phyloP scores from a whole-genome alignment of 1,140 invertebrate genomes.

The Piezodorus guildinii region DNA sequence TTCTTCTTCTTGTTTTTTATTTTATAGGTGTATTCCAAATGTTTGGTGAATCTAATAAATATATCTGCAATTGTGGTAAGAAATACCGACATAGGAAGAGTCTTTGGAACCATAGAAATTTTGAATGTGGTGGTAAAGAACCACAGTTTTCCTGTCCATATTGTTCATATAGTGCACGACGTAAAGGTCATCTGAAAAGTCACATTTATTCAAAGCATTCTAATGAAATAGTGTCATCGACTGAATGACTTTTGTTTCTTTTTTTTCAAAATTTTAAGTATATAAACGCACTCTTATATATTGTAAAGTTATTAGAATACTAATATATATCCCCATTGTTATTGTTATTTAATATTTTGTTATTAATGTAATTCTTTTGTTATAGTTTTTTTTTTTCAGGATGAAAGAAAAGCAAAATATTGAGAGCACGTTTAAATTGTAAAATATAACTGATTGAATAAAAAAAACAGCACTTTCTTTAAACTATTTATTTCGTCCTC shows the following conservation, averaged over 20 bases:
- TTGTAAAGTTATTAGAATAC: too few relatives aligned
- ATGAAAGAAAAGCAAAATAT: too few relatives aligned
- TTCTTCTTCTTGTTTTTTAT: too few relatives aligned
- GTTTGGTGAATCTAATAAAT: slow-evolving; percentile 19
- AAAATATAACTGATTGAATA: too few relatives aligned
- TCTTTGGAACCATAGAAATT: slow-evolving; percentile 37
- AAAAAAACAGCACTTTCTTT: too few relatives aligned
- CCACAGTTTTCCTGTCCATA: slow-evolving; percentile 44
- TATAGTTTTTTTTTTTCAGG: too few relatives aligned
- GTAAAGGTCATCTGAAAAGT: slow-evolving; percentile 38
- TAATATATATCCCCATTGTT: too few relatives aligned
- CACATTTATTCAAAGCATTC: slow-evolving; percentile 34
- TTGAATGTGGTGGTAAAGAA: slow-evolving; percentile 40
- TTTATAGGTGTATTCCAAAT: slow-evolving; percentile 13
- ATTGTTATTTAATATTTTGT: too few relatives aligned
- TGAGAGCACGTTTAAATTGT: too few relatives aligned
- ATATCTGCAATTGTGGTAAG: slow-evolving; percentile 33
- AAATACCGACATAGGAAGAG: slow-evolving; percentile 40
- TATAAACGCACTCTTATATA: too few relatives aligned
- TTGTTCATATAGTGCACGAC: slow-evolving; percentile 37
- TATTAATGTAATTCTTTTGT: too few relatives aligned
- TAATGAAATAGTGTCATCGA: neutral
- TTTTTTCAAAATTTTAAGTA: neutral
- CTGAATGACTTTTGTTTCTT: neutral
- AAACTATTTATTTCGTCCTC: too few relatives aligned